These are phyloP conservation scores for Tethea ocularis DNA, from an alignment of 2,888 invertebrate species.

Conservation along the genomic window DNA sequence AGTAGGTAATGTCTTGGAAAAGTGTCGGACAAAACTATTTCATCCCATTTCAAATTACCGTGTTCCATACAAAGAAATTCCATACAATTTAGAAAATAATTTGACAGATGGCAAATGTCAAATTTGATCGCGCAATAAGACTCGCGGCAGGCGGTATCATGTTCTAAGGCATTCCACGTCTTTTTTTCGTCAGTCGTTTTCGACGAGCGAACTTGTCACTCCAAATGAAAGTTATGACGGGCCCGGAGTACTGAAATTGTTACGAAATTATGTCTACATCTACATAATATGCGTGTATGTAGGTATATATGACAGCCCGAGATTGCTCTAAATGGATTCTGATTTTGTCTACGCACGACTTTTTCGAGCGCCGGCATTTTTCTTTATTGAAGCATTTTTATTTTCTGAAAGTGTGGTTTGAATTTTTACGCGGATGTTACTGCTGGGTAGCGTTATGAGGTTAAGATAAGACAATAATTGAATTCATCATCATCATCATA, in stretches of 20 bases:
- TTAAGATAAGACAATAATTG: too few relatives aligned
- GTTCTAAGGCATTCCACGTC: slow-evolving; percentile 1
- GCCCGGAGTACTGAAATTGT: not conserved
- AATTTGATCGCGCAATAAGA: not conserved
- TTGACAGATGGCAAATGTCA: slow-evolving; percentile 3
- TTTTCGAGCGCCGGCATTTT: not conserved
- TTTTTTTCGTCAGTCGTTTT: not conserved
- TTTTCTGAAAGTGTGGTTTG: not conserved
- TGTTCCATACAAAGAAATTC: not conserved
- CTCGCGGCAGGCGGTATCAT: not conserved
- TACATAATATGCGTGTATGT: not conserved
- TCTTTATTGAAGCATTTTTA: not conserved
- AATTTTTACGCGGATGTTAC: not conserved
- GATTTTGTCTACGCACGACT: not conserved
- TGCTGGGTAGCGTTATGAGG: too few relatives aligned
- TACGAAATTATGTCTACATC: not conserved
- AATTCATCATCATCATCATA: too few relatives aligned
- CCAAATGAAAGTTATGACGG: slow-evolving; percentile 1
- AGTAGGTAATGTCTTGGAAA: not conserved
- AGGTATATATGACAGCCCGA: not conserved
- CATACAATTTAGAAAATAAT: not conserved
- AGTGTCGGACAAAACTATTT: not conserved
- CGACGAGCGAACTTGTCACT: not conserved
- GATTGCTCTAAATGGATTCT: not conserved
- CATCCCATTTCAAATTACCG: not conserved